Evolutionary conservation across 2,113 vertebrate species (phyloP).

Genomic region (Pelusios castaneus): DNA sequence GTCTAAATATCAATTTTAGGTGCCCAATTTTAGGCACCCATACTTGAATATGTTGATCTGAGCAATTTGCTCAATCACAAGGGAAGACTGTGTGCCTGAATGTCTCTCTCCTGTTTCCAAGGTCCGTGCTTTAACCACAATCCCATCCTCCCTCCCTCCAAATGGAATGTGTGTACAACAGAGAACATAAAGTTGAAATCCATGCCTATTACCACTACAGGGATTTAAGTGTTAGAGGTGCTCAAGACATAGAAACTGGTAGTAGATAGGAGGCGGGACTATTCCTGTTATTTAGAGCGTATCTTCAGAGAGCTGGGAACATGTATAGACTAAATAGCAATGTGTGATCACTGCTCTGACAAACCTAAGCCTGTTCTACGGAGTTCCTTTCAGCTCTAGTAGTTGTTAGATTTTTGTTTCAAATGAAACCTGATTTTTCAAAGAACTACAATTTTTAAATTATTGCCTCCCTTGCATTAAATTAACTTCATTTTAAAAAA

Average conservation of each 20-base stretch:
- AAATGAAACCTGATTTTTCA: background rate
- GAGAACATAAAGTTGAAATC: background rate
- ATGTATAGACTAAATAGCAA: constrained; percentile 25
- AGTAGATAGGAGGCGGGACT: background rate
- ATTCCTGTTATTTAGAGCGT: background rate
- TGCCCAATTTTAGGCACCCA: background rate
- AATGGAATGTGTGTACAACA: rapidly evolving
- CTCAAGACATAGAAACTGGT: background rate
- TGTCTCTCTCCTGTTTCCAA: background rate
- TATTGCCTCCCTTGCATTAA: constrained; percentile 8
- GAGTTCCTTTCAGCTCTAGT: background rate
- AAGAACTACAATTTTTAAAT: constrained; percentile 46
- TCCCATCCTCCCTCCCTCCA: background rate
- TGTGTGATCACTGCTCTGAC: constrained; percentile 5
- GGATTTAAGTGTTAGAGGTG: background rate
- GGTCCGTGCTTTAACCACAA: rapidly evolving
- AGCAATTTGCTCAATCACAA: background rate
- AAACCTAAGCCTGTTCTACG: constrained; percentile 25
- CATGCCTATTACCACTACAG: background rate
- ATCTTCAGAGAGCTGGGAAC: background rate
- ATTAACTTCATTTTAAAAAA: constrained; percentile 38
- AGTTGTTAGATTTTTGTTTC: constrained; percentile 7
- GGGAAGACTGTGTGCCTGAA: background rate
- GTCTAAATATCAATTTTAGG: too few relatives aligned
- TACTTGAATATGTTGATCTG: rapidly evolving